A percentile compares a stretch with the other conserved stretches of the same genome.
These are phyloP conservation scores for Epinephelus moara DNA, from an alignment of 2,113 vertebrate genomes.

Conservation along the genomic window DNA sequence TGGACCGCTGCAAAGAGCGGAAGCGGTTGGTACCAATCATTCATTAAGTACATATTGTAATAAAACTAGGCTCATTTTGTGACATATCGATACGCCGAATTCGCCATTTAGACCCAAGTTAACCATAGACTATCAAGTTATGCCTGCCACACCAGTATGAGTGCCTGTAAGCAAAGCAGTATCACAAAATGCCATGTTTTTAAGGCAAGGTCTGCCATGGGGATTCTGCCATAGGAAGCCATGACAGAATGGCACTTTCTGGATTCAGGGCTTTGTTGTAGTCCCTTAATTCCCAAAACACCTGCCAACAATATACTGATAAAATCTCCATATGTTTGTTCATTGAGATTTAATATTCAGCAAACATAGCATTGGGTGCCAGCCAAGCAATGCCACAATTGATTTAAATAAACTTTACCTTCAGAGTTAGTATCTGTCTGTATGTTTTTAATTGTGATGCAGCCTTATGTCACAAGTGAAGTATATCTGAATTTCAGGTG, in stretches of 20 bases:
- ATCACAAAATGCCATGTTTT: not conserved
- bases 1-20: rapidly evolving
- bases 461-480: not conserved
- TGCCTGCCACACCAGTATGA: rapidly evolving
- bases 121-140: not conserved
- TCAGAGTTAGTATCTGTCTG: not conserved
- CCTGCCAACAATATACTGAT: not conserved
- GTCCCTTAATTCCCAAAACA: not conserved
- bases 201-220: not conserved
- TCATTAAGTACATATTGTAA: not conserved
- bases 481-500: not conserved
- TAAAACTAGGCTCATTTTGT: rapidly evolving
- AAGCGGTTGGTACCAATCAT: rapidly evolving
- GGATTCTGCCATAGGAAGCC: not conserved
- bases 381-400: not conserved
- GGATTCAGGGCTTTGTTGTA: not conserved
- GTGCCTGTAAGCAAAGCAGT: not conserved
- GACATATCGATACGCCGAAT: not conserved
- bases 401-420: not conserved
- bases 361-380: not conserved
- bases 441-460: not conserved
- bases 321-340: not conserved
- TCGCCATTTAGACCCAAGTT: rapidly evolving
- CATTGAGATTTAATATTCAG: not conserved
- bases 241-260: not conserved